Base-by-base conservation (phyloP, 2,797 vertebrate genomes). In the Aplochiton taeniatus region DNA sequence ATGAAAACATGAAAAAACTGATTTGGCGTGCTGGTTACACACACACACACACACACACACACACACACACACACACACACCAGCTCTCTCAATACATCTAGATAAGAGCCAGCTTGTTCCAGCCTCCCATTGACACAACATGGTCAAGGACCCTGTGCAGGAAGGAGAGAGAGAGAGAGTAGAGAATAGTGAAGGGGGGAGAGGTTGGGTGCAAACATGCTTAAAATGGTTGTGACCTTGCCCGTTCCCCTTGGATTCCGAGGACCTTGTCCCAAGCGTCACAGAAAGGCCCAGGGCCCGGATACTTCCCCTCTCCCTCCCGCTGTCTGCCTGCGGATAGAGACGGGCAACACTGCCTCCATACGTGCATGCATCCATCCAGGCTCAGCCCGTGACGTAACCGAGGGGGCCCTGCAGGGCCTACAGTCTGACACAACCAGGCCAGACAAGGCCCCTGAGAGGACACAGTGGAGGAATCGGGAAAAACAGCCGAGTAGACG, bases 371-470 rank as follows among this genome's bases (percentile, higher is more conserved):
- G 59, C 67, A 59, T 70, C 57, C 68, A 58, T 63, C 13, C 58
- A 58, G 10, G 59, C 58, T 42, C 49, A 52, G 57, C 50, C 18
- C 78, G 75, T 74, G 69, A 83, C 82, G 58, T 65, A 59, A 75
- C 64, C 48, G n/a, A 56, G 57, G 0, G 60, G 82, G n/a, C n/a
- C 83, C 80, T 0, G 53, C 70, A 80, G 82, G 69, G 71, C 68
- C 79, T 69, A 74, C 58, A 54, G 52, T 60, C 63, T 78, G 83
- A 86, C 79, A 80, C 75, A 79, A 81, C 63, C 9, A 77, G 83
- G 80, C 49, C 82, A 83, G 71, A 81, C 67, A n/a, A 11, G 18
- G 66, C 69, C 76, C 70, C 70, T 76, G 48, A 48, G 73, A 73
- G 73, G 74, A 79, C 63, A 45, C 0, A 65, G 65, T 60, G 65